Evolutionary conservation across 2,888 invertebrate genomes (phyloP), one percentile per base, ranked within the genome.

Genomic region (Camponotus fellah): DNA sequence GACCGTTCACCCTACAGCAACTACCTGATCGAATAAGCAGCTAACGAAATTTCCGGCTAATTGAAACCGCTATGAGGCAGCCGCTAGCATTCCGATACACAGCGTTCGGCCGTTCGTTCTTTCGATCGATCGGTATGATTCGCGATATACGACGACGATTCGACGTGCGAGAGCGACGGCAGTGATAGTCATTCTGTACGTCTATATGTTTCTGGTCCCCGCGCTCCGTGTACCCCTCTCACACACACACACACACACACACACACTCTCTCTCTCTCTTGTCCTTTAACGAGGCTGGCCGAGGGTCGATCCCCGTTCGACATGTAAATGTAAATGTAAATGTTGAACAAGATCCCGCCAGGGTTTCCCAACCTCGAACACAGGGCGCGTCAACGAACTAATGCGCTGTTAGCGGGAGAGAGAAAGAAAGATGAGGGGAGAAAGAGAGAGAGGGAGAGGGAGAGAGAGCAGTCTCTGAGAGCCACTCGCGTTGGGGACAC

Each of bases 261-360:
- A 10, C 81, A 65, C 40, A 77, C 56, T 46, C 84, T 56, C 68
- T 60, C n/a, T 58, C 53, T 65, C 65, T 66, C 17, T 84, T 71
- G 82, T 86, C 87, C 89, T 87, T 88, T 88, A 87, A 91, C 89
- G 92, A 92, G 90, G 88, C 91, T 87, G 89, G 88, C 89, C 91
- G 89, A 91, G 91, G 87, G 89, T 91, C 91, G 91, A 92, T 91
- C 89, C 92, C 93, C 92, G 92, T 93, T 93, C 92, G 93, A 92
- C 91, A 93, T 92, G 93, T 91, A 92, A 93, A 94, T 93, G 93
- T 91, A 92, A 93, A 94, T 93, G 93, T 92, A 93, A 93, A 93
- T 92, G 93, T 93, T 91, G 92, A 86, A 91, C 90, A 92, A 91
- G 92, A 92, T 90, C 91, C 91, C 82, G 76, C 53, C 90, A 88